Evolutionary conservation across 2,888 invertebrate genomes (phyloP).

Genomic region (Zelleria hepariella): DNA sequence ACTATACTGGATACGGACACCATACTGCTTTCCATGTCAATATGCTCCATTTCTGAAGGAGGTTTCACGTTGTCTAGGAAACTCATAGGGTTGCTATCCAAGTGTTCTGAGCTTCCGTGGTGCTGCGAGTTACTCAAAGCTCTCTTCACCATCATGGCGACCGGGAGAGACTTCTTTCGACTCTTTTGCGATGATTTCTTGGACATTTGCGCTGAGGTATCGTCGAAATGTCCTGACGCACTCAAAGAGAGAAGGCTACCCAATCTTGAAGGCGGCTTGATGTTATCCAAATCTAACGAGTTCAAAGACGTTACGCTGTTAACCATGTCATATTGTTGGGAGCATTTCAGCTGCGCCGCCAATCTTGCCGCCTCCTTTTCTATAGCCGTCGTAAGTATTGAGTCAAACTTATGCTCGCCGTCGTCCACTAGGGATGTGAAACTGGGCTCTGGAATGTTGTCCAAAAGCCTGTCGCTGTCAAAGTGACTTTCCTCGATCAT

Average conservation of each 20-base stretch:
- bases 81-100: constrained; percentile 72
- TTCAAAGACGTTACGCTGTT: constrained; percentile 73
- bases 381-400: constrained; percentile 80
- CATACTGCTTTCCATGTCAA: constrained; percentile 88
- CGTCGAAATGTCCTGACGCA: constrained; percentile 67
- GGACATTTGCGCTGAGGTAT: constrained; percentile 31
- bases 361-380: constrained; percentile 83
- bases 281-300: constrained; percentile 79
- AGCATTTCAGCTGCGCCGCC: constrained; percentile 49
- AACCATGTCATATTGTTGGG: constrained; percentile 54
- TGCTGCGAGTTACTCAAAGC: constrained; percentile 74
- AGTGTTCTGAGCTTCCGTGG: constrained; percentile 74
- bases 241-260: constrained; percentile 75
- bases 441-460: constrained; percentile 42
- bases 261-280: constrained; percentile 84
- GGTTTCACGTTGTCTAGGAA: constrained; percentile 87
- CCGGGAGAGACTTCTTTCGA: constrained; percentile 79
- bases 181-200: constrained; percentile 53
- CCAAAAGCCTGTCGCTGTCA: constrained; percentile 26
- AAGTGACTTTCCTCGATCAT: constrained; percentile 20
- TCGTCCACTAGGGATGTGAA: constrained; percentile 59
- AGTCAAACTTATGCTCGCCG: constrained; percentile 65
- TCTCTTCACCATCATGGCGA: constrained; percentile 78
- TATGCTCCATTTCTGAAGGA: constrained; percentile 84
- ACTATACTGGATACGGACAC: constrained; percentile 87